These are phyloP conservation scores for Pectinophora gossypiella DNA, from an alignment of 1,140 invertebrate species.

Conservation along the genomic window DNA sequence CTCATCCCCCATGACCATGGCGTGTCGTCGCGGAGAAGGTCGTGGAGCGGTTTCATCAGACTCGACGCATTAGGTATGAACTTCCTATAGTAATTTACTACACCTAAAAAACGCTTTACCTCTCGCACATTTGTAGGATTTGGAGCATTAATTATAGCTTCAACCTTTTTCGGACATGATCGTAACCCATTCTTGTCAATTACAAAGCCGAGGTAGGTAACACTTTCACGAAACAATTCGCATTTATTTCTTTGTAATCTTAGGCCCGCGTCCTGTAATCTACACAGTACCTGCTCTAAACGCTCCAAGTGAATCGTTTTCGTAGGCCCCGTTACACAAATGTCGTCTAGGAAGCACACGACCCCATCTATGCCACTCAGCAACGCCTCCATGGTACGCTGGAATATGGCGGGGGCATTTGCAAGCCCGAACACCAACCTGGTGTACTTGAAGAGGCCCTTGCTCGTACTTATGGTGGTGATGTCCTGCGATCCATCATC, in stretches of 20 bases:
- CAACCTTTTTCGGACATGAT: slow-evolving; percentile 11
- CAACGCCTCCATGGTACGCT: slow-evolving; percentile 42
- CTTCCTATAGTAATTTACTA: slow-evolving; percentile 17
- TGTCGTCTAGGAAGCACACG: slow-evolving; percentile 28
- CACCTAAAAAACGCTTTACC: slow-evolving; percentile 16
- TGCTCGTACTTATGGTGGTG: slow-evolving; percentile 43
- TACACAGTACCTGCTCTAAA: background rate
- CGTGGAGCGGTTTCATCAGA: slow-evolving; percentile 10
- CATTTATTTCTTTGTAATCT: slow-evolving; percentile 2
- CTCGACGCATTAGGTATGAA: slow-evolving; percentile 8
- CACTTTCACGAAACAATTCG: background rate
- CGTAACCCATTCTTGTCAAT: slow-evolving; percentile 25
- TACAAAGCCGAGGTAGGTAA: slow-evolving; percentile 22
- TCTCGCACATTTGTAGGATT: slow-evolving; percentile 12
- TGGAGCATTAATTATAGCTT: slow-evolving; percentile 5
- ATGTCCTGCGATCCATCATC: slow-evolving; percentile 36
- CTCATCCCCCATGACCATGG: background rate
- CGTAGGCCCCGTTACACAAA: slow-evolving; percentile 11
- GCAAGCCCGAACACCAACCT: background rate
- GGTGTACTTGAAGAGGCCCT: slow-evolving; percentile 29
- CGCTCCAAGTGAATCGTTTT: background rate
- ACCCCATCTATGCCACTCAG: slow-evolving; percentile 13
- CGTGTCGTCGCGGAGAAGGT: background rate
- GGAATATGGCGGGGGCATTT: slow-evolving; percentile 33
- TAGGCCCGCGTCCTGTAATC: slow-evolving; percentile 4